Base-by-base conservation (phyloP, 2,888 invertebrate species). In the Coenonympha arcania region DNA sequence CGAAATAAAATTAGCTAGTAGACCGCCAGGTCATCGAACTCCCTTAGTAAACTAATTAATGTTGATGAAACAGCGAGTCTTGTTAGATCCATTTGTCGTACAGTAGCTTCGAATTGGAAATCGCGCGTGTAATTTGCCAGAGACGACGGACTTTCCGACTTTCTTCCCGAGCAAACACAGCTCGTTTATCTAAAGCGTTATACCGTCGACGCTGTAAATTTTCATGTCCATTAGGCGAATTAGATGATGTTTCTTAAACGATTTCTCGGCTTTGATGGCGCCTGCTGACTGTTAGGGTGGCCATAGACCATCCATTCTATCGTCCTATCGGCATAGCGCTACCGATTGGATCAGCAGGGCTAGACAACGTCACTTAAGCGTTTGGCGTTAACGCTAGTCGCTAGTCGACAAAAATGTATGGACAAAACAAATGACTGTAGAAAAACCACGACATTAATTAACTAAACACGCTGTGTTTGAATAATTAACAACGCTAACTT, bases 31-130 rank as follows among this genome's bases (percentile, higher is more conserved):
- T 71, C 76, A 56, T 61, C 65, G 73, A 76, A 68, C 80, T 64
- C 56, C 37, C 53, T 53, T 72, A 72, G 78, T 79, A 70, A 69
- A 73, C 74, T 72, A 72, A 78, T 79, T 71, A 69, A 73, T 75
- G 65, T 65, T 65, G 72, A 75, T 68, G 56, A 59, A 61, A 58
- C 62, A 65, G 56, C 62, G 64, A 66, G 62, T 67, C 54, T 50
- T 64, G 65, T 65, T 30, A 55, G 52, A 64, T 64, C 64, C 61
- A 68, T 64, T 60, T n/a, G n/a, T n/a, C n/a, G n/a, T 51, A 51
- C 55, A 59, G 63, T 59, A 59, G 57, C n/a, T 62, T 65, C 52
- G 57, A 64, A 68, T 65, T 64, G 59, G 53, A 62, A 73, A 69
- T 71, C 59, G 65, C 54, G 50, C 60, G 62, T 62, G 52, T 65